Base-by-base conservation (phyloP, 2,888 invertebrate species). In the Alloscopus bannaensis region DNA sequence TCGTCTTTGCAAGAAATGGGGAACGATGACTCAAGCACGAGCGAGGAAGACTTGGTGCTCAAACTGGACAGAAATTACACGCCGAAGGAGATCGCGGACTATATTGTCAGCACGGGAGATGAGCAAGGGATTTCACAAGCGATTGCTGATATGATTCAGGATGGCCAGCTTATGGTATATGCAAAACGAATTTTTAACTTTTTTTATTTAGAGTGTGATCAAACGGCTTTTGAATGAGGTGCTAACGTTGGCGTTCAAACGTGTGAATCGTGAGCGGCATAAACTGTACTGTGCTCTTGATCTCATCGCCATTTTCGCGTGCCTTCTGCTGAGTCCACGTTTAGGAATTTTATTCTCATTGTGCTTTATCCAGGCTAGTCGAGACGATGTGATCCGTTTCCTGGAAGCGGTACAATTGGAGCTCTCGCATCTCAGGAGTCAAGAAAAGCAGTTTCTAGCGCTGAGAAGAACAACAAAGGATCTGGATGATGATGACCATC, bases 31-130 rank as follows among this genome's bases (percentile, higher is more conserved):
- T n/a, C n/a, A n/a, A n/a, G n/a, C n/a, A n/a, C n/a, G n/a, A n/a
- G n/a, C n/a, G n/a, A n/a, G n/a, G n/a, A n/a, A n/a, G 8, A 60
- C 20, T 47, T 66, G 18, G 11, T 66, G 18, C 59, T 76, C 50
- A 76, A 68, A 16, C 60, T 81, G 40, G 73, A 77, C 68, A 72
- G 59, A 22, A 81, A 93, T 86, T 94, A 94, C 87, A 92, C 93
- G 0, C 93, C 94, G 0, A 89, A 93, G 68, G 94, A 94, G 86
- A 93, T 94, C 92, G 94, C 94, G 0, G 93, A 94, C 87, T 94
- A 94, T 86, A 92, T 94, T 1, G 94, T 93, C 88, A 94, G 93
- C 93, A 94, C 94, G 0, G 94, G 94, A 0, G 94, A 94, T 87
- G 94, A 94, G 87, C 91, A 92, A 66, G 93, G 94, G 4, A 94